phyloP scores from a whole-genome alignment of 2,888 invertebrate genomes.

The Drosophila pseudotalamancana region DNA sequence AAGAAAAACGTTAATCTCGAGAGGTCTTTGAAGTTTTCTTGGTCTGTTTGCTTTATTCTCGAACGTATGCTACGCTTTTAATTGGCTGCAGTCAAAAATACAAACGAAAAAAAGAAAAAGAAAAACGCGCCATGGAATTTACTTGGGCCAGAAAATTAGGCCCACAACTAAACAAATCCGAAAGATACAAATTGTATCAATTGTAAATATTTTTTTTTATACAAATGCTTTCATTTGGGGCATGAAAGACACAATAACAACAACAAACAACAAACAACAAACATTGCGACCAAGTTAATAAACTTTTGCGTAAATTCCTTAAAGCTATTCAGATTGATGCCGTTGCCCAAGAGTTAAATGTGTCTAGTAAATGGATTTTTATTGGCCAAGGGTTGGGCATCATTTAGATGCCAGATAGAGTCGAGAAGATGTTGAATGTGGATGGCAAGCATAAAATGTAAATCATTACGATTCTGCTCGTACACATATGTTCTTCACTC shows the following conservation, averaged over 20 bases:
- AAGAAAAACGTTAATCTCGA: conserved; percentile 38
- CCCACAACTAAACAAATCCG: conserved; percentile 17
- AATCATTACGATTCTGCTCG: conserved; percentile 26
- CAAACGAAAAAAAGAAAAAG: conserved; percentile 34
- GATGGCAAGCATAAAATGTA: conserved; percentile 25
- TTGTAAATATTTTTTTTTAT: conserved; percentile 32
- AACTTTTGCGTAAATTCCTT: conserved; percentile 38
- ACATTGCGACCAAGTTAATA: conserved; percentile 47
- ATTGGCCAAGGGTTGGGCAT: conserved; percentile 32
- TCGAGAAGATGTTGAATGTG: conserved; percentile 8
- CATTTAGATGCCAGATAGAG: conserved; percentile 26
- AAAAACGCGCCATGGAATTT: conserved; percentile 14
- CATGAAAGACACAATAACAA: conserved; percentile 10
- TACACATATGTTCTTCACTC: not conserved
- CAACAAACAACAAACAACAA: conserved; percentile 37
- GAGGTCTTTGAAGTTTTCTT: conserved; percentile 47
- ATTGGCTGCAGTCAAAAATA: conserved; percentile 48
- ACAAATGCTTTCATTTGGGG: conserved; percentile 22
- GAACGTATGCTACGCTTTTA: conserved; percentile 31
- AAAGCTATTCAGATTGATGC: conserved; percentile 63
- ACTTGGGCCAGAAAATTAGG: conserved; percentile 16
- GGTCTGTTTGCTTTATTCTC: conserved; percentile 35
- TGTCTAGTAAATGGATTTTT: conserved; percentile 46
- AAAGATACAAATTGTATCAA: conserved; percentile 30
- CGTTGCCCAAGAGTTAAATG: conserved; percentile 56